These are phyloP conservation scores for Maccullochella peelii DNA, from an alignment of 2,113 vertebrate genomes.

Conservation along the genomic window DNA sequence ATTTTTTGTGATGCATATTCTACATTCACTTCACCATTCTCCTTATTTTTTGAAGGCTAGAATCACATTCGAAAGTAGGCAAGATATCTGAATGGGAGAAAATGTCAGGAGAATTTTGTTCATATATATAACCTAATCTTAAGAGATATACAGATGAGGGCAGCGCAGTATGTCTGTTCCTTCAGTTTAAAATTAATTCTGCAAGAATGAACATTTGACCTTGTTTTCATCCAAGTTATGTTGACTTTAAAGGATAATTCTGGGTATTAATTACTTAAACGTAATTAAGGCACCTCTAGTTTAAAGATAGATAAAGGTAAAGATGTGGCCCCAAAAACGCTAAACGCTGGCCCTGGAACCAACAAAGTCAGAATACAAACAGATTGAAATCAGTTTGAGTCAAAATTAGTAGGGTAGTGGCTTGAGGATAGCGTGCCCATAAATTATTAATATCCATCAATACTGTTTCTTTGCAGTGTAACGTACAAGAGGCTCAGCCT, in stretches of 20 bases:
- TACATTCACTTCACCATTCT: too few species aligned
- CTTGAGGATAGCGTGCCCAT: neutral
- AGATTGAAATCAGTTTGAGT: neutral
- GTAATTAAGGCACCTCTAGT: neutral
- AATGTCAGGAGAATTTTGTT: neutral
- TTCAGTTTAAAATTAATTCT: neutral
- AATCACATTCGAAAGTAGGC: too few species aligned
- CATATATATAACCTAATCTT: neutral
- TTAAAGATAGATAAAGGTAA: neutral
- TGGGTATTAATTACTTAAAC: neutral
- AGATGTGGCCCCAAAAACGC: neutral
- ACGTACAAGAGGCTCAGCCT: neutral
- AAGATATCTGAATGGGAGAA: neutral
- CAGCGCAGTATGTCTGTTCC: neutral
- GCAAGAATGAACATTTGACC: neutral
- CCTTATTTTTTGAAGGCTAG: too few species aligned
- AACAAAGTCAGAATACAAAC: neutral
- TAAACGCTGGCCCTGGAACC: neutral
- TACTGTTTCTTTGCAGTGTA: neutral
- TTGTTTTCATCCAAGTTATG: neutral
- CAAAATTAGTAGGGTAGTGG: neutral
- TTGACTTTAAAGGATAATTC: neutral
- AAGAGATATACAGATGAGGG: neutral
- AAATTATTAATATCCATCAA: constrained; percentile 9
- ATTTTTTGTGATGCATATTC: too few species aligned